These are phyloP conservation scores for Mus spretus DNA, from an alignment of 2,797 vertebrate genomes.

Conservation along the genomic window DNA sequence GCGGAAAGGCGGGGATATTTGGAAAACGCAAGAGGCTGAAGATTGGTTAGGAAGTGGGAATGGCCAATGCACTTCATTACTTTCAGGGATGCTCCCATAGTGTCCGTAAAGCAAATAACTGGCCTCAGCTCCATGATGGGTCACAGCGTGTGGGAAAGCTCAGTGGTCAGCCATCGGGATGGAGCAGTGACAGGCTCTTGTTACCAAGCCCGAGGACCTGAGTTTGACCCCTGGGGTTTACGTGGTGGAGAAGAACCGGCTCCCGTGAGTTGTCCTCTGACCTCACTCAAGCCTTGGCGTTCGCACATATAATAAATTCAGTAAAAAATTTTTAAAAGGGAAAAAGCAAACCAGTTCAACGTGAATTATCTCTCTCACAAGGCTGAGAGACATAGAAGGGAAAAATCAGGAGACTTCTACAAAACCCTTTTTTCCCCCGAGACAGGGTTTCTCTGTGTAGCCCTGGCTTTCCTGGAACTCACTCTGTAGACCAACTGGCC, in stretches of 20 bases:
- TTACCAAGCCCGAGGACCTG: neutral
- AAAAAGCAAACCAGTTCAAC: neutral
- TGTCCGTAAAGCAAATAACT: neutral
- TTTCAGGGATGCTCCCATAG: neutral
- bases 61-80: neutral
- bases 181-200: neutral
- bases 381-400: neutral
- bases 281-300: neutral
- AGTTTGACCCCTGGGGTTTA: neutral
- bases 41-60: neutral
- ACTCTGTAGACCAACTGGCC: no score
- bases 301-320: neutral
- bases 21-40: slow-evolving; percentile 6
- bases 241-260: neutral
- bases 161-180: neutral
- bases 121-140: neutral
- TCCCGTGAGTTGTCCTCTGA: neutral
- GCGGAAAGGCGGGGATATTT: neutral
- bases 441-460: no score
- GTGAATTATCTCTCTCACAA: slow-evolving; percentile 20
- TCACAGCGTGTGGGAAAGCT: slow-evolving; percentile 4
- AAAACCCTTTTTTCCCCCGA: neutral
- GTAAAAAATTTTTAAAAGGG: neutral
- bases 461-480: no score
- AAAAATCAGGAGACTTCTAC: neutral